Percentiles rank a stretch among this genome's conserved stretches.
phyloP scores from a whole-genome alignment of 1,140 invertebrate genomes.

The Ericerus pela region DNA sequence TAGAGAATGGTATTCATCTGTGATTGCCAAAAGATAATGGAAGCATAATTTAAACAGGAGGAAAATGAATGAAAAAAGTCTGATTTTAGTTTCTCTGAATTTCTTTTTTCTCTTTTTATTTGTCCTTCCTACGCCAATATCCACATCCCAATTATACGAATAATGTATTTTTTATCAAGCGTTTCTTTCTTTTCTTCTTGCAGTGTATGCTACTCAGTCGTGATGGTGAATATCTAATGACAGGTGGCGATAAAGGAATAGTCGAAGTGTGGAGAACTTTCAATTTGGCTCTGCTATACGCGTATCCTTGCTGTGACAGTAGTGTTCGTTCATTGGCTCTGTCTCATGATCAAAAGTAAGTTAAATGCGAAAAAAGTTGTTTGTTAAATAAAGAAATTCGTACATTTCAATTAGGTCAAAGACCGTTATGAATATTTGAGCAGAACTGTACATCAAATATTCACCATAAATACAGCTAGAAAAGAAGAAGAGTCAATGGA shows the following conservation, averaged over 20 bases:
- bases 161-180: slow-evolving; percentile 5
- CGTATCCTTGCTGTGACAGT: slow-evolving; percentile 91
- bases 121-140: too few species aligned
- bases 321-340: slow-evolving; percentile 81
- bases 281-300: slow-evolving; percentile 89
- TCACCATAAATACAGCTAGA: neutral
- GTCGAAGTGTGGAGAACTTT: slow-evolving; percentile 97
- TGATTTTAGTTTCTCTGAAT: too few species aligned
- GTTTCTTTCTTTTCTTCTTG: slow-evolving; percentile 26
- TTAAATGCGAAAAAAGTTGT: slow-evolving; percentile 18
- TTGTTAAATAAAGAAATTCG: neutral
- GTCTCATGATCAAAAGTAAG: slow-evolving; percentile 93
- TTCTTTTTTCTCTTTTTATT: too few species aligned
- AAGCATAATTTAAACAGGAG: too few species aligned
- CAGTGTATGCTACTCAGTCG: slow-evolving; percentile 87
- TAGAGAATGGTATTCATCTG: too few species aligned
- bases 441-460: too few species aligned
- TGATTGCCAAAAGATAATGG: too few species aligned
- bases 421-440: too few species aligned
- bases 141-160: too few species aligned
- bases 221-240: slow-evolving; percentile 96
- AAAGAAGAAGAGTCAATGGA: neutral
- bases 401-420: neutral
- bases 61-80: too few species aligned
- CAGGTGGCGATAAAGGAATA: slow-evolving; percentile 88